These are phyloP conservation scores for Tortrix viridana DNA, from an alignment of 2,888 invertebrate genomes.

Conservation along the genomic window DNA sequence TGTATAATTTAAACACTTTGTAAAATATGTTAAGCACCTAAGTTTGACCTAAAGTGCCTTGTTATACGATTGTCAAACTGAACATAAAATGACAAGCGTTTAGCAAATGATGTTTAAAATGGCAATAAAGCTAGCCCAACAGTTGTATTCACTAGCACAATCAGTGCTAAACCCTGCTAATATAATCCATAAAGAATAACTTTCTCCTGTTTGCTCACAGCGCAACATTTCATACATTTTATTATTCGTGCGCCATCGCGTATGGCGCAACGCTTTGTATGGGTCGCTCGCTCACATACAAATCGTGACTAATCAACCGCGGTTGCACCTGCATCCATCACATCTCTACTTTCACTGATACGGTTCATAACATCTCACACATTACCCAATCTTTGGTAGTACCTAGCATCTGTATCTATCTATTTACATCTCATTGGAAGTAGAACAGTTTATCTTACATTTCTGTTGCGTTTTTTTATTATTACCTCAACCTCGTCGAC, in stretches of 20 bases:
- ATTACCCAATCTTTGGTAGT: too few species aligned
- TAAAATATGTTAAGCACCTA: too few species aligned
- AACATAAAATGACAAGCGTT: too few species aligned
- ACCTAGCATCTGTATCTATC: too few species aligned
- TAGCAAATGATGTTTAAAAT: too few species aligned
- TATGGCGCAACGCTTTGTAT: conserved; percentile 10
- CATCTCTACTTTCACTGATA: conserved; percentile 1
- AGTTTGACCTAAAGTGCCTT: too few species aligned
- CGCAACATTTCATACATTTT: conserved; percentile 14
- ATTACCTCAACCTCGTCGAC: too few species aligned
- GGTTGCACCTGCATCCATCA: background rate
- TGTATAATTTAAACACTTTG: too few species aligned
- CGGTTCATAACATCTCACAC: background rate
- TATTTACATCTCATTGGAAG: too few species aligned
- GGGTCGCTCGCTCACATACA: conserved; percentile 9
- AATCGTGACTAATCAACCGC: conserved; percentile 17
- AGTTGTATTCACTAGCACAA: background rate
- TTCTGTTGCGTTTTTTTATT: too few species aligned
- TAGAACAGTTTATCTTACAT: too few species aligned
- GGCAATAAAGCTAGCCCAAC: background rate
- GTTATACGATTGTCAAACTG: too few species aligned
- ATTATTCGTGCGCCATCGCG: conserved; percentile 18
- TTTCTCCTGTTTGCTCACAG: conserved; percentile 19
- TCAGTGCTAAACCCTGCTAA: background rate
- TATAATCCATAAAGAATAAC: conserved; percentile 17